Conservation (phyloP, 2,797 vertebrate species). For the Chelon auratus region DNA sequence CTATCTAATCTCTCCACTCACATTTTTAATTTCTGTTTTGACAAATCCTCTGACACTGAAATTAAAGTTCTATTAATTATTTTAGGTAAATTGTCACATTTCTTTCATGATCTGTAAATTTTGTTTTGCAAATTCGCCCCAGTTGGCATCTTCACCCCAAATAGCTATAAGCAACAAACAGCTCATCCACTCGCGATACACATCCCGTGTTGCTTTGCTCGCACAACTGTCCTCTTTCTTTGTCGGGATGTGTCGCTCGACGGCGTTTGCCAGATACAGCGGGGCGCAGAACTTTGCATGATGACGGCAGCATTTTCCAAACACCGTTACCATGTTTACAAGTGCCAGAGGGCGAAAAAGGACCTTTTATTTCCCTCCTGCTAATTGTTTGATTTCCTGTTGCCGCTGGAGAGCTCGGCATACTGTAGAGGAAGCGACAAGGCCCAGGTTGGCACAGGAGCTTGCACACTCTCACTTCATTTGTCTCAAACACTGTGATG, state of each 20-base stretch:
- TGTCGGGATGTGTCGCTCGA: conserved; percentile 27
- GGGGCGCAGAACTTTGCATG: conserved; percentile 64
- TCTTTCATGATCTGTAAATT: background rate
- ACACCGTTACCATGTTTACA: conserved; percentile 78
- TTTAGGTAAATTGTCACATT: background rate
- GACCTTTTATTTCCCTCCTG: conserved; percentile 86
- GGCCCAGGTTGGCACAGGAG: conserved; percentile 75
- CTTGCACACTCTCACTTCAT: conserved; percentile 72
- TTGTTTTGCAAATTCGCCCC: background rate
- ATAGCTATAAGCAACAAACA: conserved; percentile 1
- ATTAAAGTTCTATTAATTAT: background rate
- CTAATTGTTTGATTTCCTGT: conserved; percentile 89
- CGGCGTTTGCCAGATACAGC: conserved; percentile 32
- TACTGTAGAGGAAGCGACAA: conserved; percentile 64
- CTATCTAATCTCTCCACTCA: background rate
- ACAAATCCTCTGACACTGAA: background rate
- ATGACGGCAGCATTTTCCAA: conserved; percentile 75
- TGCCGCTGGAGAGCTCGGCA: conserved; percentile 80
- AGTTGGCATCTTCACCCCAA: background rate
- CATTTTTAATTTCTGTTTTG: background rate
- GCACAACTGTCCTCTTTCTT: background rate
- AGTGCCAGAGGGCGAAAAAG: conserved; percentile 80
- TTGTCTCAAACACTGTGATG: conserved; percentile 76
- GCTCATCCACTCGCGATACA: background rate
- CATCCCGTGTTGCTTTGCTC: background rate